A percentile compares a stretch with the other conserved stretches of the same genome.
Evolutionary conservation across 1,140 invertebrate genomes (phyloP).

Genomic region (Luehdorfia chinensis): DNA sequence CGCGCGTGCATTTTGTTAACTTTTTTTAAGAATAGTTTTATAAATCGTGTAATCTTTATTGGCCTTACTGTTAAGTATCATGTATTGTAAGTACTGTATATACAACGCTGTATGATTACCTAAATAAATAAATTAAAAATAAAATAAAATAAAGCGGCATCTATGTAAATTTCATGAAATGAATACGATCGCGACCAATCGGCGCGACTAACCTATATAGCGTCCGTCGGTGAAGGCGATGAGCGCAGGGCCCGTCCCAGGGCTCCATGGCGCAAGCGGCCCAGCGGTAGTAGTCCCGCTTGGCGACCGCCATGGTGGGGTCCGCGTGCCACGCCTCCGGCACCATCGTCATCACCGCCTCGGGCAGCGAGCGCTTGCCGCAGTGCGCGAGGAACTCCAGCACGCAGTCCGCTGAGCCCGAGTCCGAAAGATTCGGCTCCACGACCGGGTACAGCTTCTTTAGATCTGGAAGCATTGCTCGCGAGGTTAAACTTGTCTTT

Average conservation of each 20-base stretch:
- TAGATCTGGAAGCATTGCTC: conserved; percentile 80
- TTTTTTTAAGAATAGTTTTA: too few relatives aligned
- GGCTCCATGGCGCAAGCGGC: conserved; percentile 98
- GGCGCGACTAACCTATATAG: conserved; percentile 91
- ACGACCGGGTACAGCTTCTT: conserved; percentile 97
- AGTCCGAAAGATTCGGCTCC: conserved; percentile 98
- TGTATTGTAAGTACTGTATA: too few relatives aligned
- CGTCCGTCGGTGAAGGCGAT: conserved; percentile 99
- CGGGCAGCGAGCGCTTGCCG: conserved; percentile 92
- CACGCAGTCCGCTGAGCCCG: conserved; percentile 97
- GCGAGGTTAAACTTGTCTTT: too few relatives aligned
- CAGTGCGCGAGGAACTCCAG: conserved; percentile 97
- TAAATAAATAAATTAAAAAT: too few relatives aligned
- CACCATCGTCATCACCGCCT: conserved; percentile 99
- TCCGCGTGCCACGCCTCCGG: conserved; percentile 99
- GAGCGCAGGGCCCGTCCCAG: conserved; percentile 98
- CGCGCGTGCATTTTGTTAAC: too few relatives aligned
- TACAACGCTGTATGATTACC: too few relatives aligned
- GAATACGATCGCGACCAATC: too few relatives aligned
- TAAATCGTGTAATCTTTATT: too few relatives aligned
- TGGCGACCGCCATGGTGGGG: conserved; percentile 92
- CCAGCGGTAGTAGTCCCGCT: conserved; percentile 98
- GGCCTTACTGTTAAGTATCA: too few relatives aligned
- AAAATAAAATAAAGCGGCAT: too few relatives aligned
- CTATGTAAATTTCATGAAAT: too few relatives aligned